Conservation (phyloP, 2,797 vertebrate species). For the Hypotaenidia okinawae region DNA sequence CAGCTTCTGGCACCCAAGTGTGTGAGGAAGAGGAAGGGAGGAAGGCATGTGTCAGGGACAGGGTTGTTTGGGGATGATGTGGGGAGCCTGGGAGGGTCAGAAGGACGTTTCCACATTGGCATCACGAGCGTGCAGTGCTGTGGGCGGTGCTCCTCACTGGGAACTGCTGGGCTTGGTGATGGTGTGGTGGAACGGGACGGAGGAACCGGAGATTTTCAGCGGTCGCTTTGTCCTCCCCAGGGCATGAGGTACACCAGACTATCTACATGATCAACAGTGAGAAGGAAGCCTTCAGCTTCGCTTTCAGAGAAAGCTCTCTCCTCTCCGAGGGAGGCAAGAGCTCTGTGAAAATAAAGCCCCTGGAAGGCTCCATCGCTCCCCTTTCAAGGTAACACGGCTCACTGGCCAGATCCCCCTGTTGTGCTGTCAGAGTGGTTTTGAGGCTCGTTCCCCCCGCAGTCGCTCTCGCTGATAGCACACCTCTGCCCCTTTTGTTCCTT, state of each 20-base stretch:
- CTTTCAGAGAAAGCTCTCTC: slow-evolving; percentile 81
- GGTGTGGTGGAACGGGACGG: not conserved
- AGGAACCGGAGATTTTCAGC: not conserved
- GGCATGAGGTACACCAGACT: slow-evolving; percentile 72
- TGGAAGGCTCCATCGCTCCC: slow-evolving; percentile 81
- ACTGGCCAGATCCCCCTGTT: rapidly evolving
- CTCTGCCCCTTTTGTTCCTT: not conserved
- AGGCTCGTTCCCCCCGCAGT: not conserved
- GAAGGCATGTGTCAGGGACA: not conserved
- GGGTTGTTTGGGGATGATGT: not conserved
- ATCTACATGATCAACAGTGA: slow-evolving; percentile 86
- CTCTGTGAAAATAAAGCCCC: slow-evolving; percentile 78
- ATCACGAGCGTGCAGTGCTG: not conserved
- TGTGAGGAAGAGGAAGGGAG: not conserved
- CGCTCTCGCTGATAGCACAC: not conserved
- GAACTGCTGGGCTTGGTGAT: not conserved
- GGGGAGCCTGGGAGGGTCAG: not conserved
- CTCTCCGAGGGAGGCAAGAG: slow-evolving; percentile 80
- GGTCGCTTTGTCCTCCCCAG: slow-evolving; percentile 34
- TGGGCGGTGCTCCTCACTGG: rapidly evolving
- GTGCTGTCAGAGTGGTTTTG: not conserved
- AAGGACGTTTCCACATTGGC: not conserved
- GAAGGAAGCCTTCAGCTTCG: slow-evolving; percentile 80
- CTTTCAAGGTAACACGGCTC: slow-evolving; percentile 79
- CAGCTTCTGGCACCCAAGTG: not conserved